Base-by-base conservation (phyloP, 1,140 invertebrate species). In the Agrypnia vestita region DNA sequence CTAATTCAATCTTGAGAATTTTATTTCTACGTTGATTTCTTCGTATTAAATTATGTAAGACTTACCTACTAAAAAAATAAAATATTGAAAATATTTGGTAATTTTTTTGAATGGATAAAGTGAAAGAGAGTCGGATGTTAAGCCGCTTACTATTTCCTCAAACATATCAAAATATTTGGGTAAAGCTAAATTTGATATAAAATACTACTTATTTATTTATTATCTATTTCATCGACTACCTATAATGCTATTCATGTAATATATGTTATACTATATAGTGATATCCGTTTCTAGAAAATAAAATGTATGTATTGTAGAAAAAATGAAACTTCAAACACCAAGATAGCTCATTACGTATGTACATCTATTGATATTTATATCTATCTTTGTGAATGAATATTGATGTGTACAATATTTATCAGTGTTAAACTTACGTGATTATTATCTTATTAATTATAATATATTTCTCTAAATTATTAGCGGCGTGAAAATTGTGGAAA, bases 261-360 rank as follows among this genome's bases (percentile, higher is more conserved):
- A 51, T 12, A 43, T 44, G 0, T 59, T 69, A 61, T 35, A 75
- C 15, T 62, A 44, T 62, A 62, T 46, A 73, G 13, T 49, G 13
- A 49, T 73, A 25, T 47, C 44, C 43, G 17, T 53, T 76, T 49
- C 47, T 47, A 76, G 47, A 75, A 11, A 47, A 49, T 64, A 43
- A 35, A 43, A 35, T 35, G n/a, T n/a, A 35, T 35, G 25, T 35
- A 35, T 35, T 35, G 61, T 64, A 64, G 35, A 64, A 64, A 62
- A 17, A 62, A 64, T 80, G 78, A 80, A 80, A 76, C 35, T 62
- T 77, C 46, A 62, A 80, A 80, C 79, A 80, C 79, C 79, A 80
- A 80, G 25, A 53, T 59, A 74, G 35, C 46, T 76, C 19, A 43
- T 67, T 67, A 78, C 35, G 35, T 73, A 44, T 35, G 62, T 55